Evolutionary conservation across 2,888 invertebrate genomes (phyloP), one percentile per base, ranked within the genome.

Genomic region (Cantharis rustica): DNA sequence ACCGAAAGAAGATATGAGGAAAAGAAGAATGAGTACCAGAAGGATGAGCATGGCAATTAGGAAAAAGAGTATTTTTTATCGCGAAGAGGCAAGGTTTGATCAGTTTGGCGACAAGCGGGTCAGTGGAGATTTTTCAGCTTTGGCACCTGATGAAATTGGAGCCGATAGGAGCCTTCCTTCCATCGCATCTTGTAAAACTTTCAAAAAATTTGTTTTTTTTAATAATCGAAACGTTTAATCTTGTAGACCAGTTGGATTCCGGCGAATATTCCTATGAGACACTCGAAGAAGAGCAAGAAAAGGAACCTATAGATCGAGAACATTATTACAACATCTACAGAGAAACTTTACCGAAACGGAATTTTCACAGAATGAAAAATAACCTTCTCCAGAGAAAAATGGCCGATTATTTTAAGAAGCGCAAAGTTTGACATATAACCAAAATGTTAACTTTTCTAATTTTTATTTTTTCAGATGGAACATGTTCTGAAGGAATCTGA

Each of bases 341-440:
- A 62, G 23, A 68, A 5, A 62, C 81, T 16, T 26, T 77, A 61
- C 15, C 68, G 7, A 80, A 82, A 69, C 73, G 78, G 31, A 76
- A 74, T 17, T 47, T 75, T 47, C 23, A 79, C 20, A 75, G 76
- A 79, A 78, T 83, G 16, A 83, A 81, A 77, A 87, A 86, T 77
- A 83, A 80, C 68, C 81, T 85, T 71, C 80, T 87, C 2, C 86
- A 87, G 71, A 85, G 83, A 71, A 86, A 86, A 79, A 82, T 87
- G 79, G 82, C 83, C 2, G 85, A 85, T 66, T 84, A 85, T 75
- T 87, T 84, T 73, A 86, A 85, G 74, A 84, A 83, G 66, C 81
- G 84, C 68, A 86, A 86, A 76, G 83, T 69, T 63, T 63, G 63
- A 0, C 5, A 11, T 16, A 13, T 3, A 63, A 63, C 16, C 3